phyloP scores from a whole-genome alignment of 2,797 vertebrate genomes.

The Betta splendens region DNA sequence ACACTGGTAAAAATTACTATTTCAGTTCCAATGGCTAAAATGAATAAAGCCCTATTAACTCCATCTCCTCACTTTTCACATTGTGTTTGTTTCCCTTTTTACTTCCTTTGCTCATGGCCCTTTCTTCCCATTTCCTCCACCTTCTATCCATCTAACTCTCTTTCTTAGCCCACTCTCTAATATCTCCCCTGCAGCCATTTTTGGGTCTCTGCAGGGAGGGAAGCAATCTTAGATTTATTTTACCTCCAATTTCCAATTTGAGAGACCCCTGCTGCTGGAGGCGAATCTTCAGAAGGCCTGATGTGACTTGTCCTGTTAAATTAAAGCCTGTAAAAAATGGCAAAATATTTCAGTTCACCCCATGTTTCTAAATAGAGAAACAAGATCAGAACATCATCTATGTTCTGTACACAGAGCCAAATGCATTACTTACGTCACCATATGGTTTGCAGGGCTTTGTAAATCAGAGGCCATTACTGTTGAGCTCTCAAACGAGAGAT shows the following conservation, averaged over 20 bases:
- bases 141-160: constrained; percentile 68
- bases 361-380: constrained; percentile 56
- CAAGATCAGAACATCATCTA: constrained; percentile 41
- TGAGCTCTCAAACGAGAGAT: constrained; percentile 36
- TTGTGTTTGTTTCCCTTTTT: constrained; percentile 45
- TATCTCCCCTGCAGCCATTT: constrained; percentile 79
- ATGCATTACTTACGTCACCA: constrained; percentile 35
- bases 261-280: constrained; percentile 77
- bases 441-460: constrained; percentile 34
- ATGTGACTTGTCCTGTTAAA: constrained; percentile 75
- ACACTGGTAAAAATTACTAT: constrained; percentile 55
- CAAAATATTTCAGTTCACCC: constrained; percentile 61
- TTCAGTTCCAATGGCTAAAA: constrained; percentile 62
- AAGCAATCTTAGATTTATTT: constrained; percentile 83
- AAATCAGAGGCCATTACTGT: constrained; percentile 37
- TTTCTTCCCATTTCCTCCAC: constrained; percentile 39
- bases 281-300: constrained; percentile 75
- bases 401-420: constrained; percentile 33
- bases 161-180: constrained; percentile 68
- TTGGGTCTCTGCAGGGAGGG: constrained; percentile 72
- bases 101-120: constrained; percentile 11
- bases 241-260: constrained; percentile 82
- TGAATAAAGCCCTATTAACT: constrained; percentile 66
- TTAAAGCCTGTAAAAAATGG: constrained; percentile 75
- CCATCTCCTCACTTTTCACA: constrained; percentile 25